phyloP scores from a whole-genome alignment of 1,140 invertebrate genomes.

The Spodoptera litura region DNA sequence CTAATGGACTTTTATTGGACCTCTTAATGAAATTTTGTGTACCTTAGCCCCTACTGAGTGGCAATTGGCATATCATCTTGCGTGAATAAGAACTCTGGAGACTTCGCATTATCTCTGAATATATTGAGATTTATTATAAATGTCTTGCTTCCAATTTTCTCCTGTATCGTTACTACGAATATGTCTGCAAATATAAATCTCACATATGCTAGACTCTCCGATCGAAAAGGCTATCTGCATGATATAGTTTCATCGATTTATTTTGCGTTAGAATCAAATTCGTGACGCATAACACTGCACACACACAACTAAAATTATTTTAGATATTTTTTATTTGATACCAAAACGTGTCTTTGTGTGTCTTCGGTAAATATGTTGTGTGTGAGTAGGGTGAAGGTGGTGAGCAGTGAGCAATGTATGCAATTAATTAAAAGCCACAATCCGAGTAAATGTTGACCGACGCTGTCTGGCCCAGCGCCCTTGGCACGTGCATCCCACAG shows the following conservation, averaged over 20 bases:
- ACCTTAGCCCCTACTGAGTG: constrained; percentile 57
- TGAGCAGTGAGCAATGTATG: constrained; percentile 48
- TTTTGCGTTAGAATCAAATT: no score
- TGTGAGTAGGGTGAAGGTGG: constrained; percentile 5
- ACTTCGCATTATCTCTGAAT: constrained; percentile 10
- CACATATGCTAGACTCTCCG: no score
- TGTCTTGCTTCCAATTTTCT: no score
- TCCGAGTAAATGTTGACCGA: constrained; percentile 57
- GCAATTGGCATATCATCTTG: constrained; percentile 60
- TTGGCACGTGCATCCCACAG: neutral
- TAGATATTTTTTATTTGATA: neutral
- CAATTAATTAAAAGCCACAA: constrained; percentile 62
- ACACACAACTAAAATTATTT: neutral
- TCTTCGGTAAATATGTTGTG: constrained; percentile 1
- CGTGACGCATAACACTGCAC: no score
- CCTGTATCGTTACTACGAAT: no score
- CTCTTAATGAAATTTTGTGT: constrained; percentile 70
- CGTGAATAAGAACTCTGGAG: constrained; percentile 23
- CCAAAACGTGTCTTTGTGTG: neutral
- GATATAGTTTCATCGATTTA: no score
- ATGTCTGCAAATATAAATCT: no score
- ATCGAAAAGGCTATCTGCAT: no score
- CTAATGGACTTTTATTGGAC: constrained; percentile 73
- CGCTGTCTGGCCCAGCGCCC: constrained; percentile 26
- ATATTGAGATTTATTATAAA: neutral